Evolutionary conservation across 2,888 invertebrate genomes (phyloP).

Genomic region (Eutolmus rufibarbis): DNA sequence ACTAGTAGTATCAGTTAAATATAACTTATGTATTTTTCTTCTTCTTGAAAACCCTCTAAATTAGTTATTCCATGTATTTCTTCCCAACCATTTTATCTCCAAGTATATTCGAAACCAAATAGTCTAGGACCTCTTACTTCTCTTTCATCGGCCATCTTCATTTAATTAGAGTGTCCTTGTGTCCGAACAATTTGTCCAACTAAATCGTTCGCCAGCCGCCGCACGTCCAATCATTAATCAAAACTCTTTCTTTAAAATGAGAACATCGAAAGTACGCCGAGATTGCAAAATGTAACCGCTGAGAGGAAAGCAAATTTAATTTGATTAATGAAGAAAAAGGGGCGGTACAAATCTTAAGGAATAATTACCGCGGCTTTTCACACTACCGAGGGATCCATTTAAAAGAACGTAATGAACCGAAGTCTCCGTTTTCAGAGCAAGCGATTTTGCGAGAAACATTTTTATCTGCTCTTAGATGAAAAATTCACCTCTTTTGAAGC

Average conservation of each 20-base stretch:
- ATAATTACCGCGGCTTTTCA: conserved; percentile 8
- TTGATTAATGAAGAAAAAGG: neutral
- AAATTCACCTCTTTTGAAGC: neutral
- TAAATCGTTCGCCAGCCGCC: neutral
- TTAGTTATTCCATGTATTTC: neutral
- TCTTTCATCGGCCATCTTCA: neutral
- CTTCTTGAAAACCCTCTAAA: neutral
- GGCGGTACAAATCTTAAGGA: neutral
- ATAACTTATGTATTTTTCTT: neutral
- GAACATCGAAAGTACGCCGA: neutral
- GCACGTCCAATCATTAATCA: neutral
- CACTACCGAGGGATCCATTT: neutral
- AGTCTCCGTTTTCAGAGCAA: neutral
- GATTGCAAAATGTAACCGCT: neutral
- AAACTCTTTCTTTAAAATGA: neutral
- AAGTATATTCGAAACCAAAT: neutral
- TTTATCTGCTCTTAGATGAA: neutral
- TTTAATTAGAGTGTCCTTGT: neutral
- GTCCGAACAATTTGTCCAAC: neutral
- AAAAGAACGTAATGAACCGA: conserved; percentile 4
- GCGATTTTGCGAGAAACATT: neutral
- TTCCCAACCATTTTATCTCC: neutral
- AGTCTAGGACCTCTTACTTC: neutral
- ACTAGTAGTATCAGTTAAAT: too few species aligned
- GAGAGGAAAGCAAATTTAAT: neutral